phyloP scores from a whole-genome alignment of 2,888 invertebrate genomes.

The Timema cristinae region DNA sequence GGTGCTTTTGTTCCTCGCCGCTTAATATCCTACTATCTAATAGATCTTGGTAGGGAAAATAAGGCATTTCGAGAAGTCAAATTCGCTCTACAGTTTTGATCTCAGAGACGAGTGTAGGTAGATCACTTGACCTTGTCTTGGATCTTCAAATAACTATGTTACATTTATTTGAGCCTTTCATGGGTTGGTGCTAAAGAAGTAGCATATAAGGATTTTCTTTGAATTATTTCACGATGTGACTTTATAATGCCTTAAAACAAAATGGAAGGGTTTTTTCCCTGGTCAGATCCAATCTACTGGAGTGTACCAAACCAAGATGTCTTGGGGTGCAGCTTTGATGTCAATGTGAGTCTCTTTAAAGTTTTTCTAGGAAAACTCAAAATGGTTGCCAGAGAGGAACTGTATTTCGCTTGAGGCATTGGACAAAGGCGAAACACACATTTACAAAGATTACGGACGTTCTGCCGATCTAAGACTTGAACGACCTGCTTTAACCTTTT shows the following conservation, averaged over 20 bases:
- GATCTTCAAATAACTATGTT: not conserved
- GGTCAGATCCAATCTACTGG: constrained; percentile 19
- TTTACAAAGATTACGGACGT: not conserved
- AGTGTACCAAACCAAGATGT: constrained; percentile 12
- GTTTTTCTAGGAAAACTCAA: not conserved
- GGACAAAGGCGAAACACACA: not conserved
- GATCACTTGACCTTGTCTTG: constrained; percentile 16
- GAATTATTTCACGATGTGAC: too few species aligned
- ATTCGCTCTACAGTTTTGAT: too few species aligned
- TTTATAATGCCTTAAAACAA: too few species aligned
- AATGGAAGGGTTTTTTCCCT: constrained; percentile 11
- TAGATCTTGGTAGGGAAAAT: too few species aligned
- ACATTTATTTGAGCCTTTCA: constrained; percentile 19
- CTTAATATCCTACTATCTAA: too few species aligned
- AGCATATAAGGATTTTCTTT: too few species aligned
- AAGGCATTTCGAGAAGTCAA: too few species aligned
- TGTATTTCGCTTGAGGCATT: not conserved
- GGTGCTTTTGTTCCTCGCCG: too few species aligned
- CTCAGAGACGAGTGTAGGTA: constrained; percentile 18
- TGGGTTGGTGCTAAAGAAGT: constrained; percentile 24
- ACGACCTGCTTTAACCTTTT: too few species aligned
- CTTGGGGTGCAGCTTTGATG: constrained; percentile 10
- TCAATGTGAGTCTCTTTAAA: constrained; percentile 15
- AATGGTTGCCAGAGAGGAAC: not conserved
- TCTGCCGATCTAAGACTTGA: not conserved